Percentiles rank a stretch among this genome's conserved stretches.
Evolutionary conservation across 2,888 invertebrate species (phyloP).

Genomic region (Ormia ochracea): DNA sequence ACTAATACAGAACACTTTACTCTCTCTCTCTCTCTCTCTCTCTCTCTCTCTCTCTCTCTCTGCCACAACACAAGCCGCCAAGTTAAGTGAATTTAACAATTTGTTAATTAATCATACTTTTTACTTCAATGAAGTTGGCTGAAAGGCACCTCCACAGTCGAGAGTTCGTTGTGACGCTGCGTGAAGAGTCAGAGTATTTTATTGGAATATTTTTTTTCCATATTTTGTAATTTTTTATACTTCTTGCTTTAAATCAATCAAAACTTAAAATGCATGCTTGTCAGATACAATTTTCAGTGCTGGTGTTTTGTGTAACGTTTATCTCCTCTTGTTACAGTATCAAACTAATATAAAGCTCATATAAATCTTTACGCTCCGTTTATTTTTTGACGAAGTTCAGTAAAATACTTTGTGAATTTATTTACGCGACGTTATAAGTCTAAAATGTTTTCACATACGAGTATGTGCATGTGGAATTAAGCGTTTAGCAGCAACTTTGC

Average conservation of each 20-base stretch:
- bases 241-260: constrained; percentile 14
- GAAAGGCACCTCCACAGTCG: too few species aligned
- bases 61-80: too few species aligned
- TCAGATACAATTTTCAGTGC: neutral
- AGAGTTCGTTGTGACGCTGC: neutral
- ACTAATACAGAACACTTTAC: too few species aligned
- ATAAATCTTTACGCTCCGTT: constrained; percentile 66
- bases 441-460: constrained; percentile 46
- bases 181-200: neutral
- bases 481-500: neutral
- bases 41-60: too few species aligned
- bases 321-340: constrained; percentile 11
- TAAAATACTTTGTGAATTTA: constrained; percentile 65
- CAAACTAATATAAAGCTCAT: constrained; percentile 50
- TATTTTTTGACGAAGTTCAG: constrained; percentile 65
- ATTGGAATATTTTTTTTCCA: neutral
- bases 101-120: too few species aligned
- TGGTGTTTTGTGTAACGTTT: neutral
- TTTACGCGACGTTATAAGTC: constrained; percentile 63
- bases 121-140: too few species aligned
- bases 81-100: too few species aligned
- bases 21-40: too few species aligned
- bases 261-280: neutral
- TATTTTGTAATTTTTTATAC: neutral
- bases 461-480: constrained; percentile 4